A percentile compares a stretch with the other conserved stretches of the same genome.
Conservation (phyloP, 1,140 invertebrate genomes). For the Saccostrea cuccullata region DNA sequence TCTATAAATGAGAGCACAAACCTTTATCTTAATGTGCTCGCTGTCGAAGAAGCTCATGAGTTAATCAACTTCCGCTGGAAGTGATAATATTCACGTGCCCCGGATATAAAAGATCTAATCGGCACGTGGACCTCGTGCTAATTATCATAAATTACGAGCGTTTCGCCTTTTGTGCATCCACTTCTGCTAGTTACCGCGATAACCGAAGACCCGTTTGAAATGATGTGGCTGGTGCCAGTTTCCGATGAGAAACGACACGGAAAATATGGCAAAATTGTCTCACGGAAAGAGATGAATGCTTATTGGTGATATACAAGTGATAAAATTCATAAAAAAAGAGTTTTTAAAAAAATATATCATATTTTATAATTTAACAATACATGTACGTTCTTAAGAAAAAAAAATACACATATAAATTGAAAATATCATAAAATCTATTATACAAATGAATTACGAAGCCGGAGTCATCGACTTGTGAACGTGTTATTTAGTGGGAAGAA, state of each 20-base stretch:
- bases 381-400: too few relatives aligned
- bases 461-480: not conserved
- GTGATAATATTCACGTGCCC: constrained; percentile 31
- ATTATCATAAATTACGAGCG: constrained; percentile 36
- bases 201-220: not conserved
- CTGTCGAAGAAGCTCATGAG: not conserved
- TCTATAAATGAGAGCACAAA: not conserved
- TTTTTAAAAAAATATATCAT: too few relatives aligned
- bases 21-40: not conserved
- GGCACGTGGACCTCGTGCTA: constrained; percentile 28
- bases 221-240: not conserved
- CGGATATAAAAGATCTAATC: constrained; percentile 41
- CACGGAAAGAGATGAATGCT: too few relatives aligned
- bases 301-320: too few relatives aligned
- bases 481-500: not conserved
- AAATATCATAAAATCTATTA: too few relatives aligned
- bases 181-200: not conserved
- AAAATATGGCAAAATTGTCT: too few relatives aligned
- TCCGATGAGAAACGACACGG: not conserved
- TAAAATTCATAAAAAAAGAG: too few relatives aligned
- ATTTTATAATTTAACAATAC: too few relatives aligned
- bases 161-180: constrained; percentile 20
- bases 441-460: too few relatives aligned
- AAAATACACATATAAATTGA: too few relatives aligned
- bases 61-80: constrained; percentile 33